These are phyloP conservation scores for Enhydra lutris DNA, from an alignment of 2,113 vertebrate species.

Conservation along the genomic window DNA sequence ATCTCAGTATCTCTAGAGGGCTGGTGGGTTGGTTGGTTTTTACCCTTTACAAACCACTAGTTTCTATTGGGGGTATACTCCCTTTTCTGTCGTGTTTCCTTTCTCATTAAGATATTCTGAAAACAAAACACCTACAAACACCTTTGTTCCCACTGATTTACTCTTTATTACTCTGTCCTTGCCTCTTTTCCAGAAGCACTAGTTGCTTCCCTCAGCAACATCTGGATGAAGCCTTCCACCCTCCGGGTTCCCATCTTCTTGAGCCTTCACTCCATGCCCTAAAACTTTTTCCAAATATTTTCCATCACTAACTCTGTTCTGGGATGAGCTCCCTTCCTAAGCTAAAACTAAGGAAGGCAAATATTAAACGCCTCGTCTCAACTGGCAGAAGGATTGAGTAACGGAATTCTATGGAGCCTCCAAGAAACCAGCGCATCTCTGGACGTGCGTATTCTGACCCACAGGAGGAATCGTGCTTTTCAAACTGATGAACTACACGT, in stretches of 20 bases:
- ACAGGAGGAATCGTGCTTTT: constrained; percentile 76
- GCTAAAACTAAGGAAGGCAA: constrained; percentile 65
- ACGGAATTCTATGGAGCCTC: constrained; percentile 55
- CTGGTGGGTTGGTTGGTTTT: background rate
- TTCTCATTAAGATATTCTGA: constrained; percentile 15
- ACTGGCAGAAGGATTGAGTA: constrained; percentile 63
- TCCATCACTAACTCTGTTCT: constrained; percentile 34
- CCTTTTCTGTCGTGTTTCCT: constrained; percentile 21
- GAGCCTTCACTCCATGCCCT: background rate
- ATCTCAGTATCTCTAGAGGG: constrained; percentile 3
- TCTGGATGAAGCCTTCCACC: background rate
- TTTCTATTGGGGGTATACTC: constrained; percentile 38
- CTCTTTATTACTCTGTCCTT: background rate
- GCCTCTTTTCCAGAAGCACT: background rate
- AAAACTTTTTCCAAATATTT: constrained; percentile 23
- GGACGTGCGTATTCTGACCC: constrained; percentile 56
- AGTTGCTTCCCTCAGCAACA: background rate
- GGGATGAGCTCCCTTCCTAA: constrained; percentile 55
- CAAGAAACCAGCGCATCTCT: constrained; percentile 64
- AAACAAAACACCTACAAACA: constrained; percentile 33
- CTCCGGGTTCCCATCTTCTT: background rate
- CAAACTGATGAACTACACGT: constrained; percentile 78
- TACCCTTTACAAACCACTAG: constrained; percentile 25
- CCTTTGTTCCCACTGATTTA: background rate
- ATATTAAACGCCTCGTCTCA: constrained; percentile 70